phyloP scores from a whole-genome alignment of 2,113 vertebrate genomes.

The Haemorhous mexicanus region DNA sequence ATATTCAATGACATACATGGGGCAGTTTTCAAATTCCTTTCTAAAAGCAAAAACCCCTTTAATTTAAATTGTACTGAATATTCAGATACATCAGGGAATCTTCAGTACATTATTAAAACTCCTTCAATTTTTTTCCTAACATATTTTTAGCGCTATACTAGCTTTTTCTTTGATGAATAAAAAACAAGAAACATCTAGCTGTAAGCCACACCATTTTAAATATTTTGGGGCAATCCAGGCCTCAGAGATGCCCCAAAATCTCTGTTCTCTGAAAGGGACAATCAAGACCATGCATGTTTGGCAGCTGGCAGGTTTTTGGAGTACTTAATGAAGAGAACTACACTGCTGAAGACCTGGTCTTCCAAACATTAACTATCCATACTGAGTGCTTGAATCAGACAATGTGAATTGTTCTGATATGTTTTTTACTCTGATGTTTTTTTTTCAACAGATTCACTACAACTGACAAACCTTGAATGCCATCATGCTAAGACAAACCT shows the following conservation, averaged over 20 bases:
- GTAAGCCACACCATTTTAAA: neutral
- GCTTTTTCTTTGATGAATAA: neutral
- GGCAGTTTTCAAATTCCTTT: neutral
- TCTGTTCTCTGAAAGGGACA: neutral
- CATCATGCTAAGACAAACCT: neutral
- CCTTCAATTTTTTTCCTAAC: neutral
- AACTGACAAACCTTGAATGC: neutral
- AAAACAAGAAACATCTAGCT: neutral
- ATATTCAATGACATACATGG: neutral
- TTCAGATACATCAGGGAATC: neutral
- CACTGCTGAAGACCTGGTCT: neutral
- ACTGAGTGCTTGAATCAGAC: neutral
- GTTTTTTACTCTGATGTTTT: neutral
- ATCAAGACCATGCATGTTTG: neutral
- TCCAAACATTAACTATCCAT: neutral
- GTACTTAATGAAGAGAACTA: neutral
- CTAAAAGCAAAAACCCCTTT: neutral
- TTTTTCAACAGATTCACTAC: neutral
- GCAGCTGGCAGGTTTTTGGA: neutral
- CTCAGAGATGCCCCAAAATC: neutral
- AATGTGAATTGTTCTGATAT: neutral
- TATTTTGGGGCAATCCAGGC: neutral
- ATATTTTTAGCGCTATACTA: neutral
- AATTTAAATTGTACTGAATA: neutral
- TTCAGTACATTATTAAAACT: neutral